phyloP scores from a whole-genome alignment of 2,888 invertebrate genomes.

The Polymixis lichenea region DNA sequence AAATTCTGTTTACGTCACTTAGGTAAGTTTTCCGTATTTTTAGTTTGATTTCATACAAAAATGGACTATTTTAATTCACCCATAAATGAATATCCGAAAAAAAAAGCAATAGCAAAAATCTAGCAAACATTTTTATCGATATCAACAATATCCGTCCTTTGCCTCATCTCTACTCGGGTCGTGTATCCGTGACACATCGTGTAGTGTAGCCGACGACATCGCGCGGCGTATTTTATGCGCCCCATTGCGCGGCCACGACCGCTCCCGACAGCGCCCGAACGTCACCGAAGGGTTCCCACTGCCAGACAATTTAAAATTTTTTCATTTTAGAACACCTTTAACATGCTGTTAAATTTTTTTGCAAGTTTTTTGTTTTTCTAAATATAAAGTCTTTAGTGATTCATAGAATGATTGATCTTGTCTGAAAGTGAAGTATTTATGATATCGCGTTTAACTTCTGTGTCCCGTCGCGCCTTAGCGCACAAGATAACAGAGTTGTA shows the following conservation, averaged over 20 bases:
- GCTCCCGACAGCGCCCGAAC: conserved; percentile 61
- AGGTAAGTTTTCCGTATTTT: not conserved
- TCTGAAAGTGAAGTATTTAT: conserved; percentile 30
- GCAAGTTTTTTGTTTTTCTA: conserved; percentile 16
- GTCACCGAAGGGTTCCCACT: conserved; percentile 54
- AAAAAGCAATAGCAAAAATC: not conserved
- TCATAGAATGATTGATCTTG: conserved; percentile 23
- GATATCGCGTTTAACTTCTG: conserved; percentile 31
- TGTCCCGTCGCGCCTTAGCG: not conserved
- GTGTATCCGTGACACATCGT: conserved; percentile 86
- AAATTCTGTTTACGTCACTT: not conserved
- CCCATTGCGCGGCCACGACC: conserved; percentile 76
- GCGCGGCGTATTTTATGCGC: conserved; percentile 84
- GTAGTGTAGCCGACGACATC: conserved; percentile 73
- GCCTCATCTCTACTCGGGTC: conserved; percentile 70
- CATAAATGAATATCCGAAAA: not conserved
- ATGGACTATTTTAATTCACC: too few relatives aligned
- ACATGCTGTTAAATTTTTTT: conserved; percentile 1
- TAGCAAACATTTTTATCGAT: conserved; percentile 41
- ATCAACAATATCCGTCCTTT: conserved; percentile 44
- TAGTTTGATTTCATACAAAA: not conserved
- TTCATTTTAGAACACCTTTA: not conserved
- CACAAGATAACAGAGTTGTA: not conserved
- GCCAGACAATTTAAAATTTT: conserved; percentile 27
- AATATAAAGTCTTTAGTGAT: conserved; percentile 6